Percentiles rank a stretch among this genome's conserved stretches.
Evolutionary conservation across 1,140 invertebrate genomes (phyloP).

Genomic region (Drosophila littoralis): DNA sequence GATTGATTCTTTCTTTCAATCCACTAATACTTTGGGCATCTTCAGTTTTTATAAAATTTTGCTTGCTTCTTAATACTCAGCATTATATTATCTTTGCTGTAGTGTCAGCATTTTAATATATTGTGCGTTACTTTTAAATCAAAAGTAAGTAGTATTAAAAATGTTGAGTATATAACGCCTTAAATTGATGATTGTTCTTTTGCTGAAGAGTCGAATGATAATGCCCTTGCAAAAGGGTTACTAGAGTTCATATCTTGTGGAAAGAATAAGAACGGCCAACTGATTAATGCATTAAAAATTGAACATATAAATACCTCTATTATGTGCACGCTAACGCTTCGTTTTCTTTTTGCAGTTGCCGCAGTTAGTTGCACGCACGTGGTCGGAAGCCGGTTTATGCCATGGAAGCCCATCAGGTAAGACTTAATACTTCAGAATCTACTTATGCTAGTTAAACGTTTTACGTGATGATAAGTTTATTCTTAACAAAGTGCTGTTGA

Average conservation of each 20-base stretch:
- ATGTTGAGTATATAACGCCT: background rate
- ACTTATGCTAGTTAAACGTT: too few species aligned
- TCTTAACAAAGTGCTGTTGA: background rate
- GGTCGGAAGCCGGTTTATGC: slow-evolving; percentile 30
- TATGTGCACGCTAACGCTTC: background rate
- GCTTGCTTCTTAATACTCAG: background rate
- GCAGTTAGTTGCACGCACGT: slow-evolving; percentile 40
- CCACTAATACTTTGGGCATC: background rate
- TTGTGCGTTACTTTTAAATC: background rate
- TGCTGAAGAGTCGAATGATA: slow-evolving; percentile 72
- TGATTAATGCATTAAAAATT: slow-evolving; percentile 37
- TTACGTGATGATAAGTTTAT: background rate
- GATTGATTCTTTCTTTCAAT: background rate
- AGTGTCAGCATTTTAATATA: background rate
- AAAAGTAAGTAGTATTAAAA: background rate
- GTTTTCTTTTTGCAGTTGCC: slow-evolving; percentile 17
- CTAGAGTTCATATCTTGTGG: slow-evolving; percentile 61
- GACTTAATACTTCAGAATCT: too few species aligned
- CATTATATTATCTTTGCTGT: background rate
- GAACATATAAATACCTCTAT: background rate
- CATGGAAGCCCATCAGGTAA: background rate
- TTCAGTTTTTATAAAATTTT: background rate
- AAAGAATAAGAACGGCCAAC: slow-evolving; percentile 84
- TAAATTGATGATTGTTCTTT: slow-evolving; percentile 73
- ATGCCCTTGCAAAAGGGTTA: slow-evolving; percentile 35